Evolutionary conservation across 1,140 invertebrate genomes (phyloP).

Genomic region (Drosophila simulans): DNA sequence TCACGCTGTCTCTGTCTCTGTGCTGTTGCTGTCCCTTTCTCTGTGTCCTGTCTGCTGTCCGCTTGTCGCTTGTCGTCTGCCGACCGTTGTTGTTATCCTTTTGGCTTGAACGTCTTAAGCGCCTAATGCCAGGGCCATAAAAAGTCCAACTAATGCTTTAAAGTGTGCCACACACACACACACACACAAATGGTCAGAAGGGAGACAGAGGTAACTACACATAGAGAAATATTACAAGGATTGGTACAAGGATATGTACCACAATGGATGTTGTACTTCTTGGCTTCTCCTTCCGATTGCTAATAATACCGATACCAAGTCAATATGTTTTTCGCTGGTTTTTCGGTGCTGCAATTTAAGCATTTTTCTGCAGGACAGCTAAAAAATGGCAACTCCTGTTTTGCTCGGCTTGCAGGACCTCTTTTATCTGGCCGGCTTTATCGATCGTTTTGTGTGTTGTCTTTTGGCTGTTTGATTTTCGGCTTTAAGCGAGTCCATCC

Average conservation of each 20-base stretch:
- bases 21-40: background rate
- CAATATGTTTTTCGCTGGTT: constrained; percentile 2
- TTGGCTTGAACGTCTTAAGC: constrained; percentile 82
- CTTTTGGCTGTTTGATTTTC: constrained; percentile 73
- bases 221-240: background rate
- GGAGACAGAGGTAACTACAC: constrained; percentile 4
- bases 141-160: constrained; percentile 83
- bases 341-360: constrained; percentile 7
- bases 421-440: constrained; percentile 49
- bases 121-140: constrained; percentile 82
- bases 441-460: constrained; percentile 77
- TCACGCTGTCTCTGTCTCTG: background rate
- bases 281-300: no score
- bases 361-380: constrained; percentile 13
- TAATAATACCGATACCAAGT: background rate
- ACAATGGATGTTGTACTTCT: no score
- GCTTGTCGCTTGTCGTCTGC: constrained; percentile 52
- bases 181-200: constrained; percentile 26
- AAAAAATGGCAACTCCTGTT: constrained; percentile 23
- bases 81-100: constrained; percentile 78
- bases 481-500: constrained; percentile 70
- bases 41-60: constrained; percentile 22
- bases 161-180: constrained; percentile 76
- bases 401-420: constrained; percentile 30
- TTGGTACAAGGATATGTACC: background rate